phyloP scores from a whole-genome alignment of 2,113 vertebrate genomes.

The Solea senegalensis region DNA sequence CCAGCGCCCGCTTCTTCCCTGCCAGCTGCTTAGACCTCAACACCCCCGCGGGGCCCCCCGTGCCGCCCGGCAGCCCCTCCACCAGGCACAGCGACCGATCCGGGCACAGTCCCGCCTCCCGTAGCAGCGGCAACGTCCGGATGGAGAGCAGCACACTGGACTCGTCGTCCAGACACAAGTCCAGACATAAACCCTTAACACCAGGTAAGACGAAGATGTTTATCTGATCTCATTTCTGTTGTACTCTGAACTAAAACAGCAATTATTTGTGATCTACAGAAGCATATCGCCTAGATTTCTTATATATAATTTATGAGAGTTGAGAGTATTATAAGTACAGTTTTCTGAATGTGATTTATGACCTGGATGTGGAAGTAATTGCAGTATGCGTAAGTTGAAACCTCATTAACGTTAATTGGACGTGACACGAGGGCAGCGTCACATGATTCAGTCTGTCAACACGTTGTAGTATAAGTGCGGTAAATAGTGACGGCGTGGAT shows the following conservation, averaged over 20 bases:
- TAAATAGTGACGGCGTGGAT: neutral
- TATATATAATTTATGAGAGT: no score
- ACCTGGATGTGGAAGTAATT: no score
- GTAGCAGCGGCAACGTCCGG: conserved; percentile 85
- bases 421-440: neutral
- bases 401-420: no score
- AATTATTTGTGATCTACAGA: neutral
- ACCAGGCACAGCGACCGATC: conserved; percentile 77
- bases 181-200: conserved; percentile 71
- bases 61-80: conserved; percentile 76
- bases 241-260: neutral
- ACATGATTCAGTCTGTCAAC: neutral
- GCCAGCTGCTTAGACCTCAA: conserved; percentile 96
- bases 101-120: conserved; percentile 88
- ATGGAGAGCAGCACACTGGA: conserved; percentile 94
- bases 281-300: no score
- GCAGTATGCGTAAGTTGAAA: no score
- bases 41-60: conserved; percentile 71
- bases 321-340: no score
- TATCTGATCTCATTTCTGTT: neutral
- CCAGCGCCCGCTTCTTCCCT: conserved; percentile 90
- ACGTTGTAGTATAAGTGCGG: neutral
- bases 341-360: no score
- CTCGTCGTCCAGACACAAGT: conserved; percentile 88
- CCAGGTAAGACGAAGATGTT: conserved; percentile 51